Evolutionary conservation across 92 coral and sea anemone species (phyloP), one percentile per base, ranked within the genome.

Genomic region (Metridium senile): DNA sequence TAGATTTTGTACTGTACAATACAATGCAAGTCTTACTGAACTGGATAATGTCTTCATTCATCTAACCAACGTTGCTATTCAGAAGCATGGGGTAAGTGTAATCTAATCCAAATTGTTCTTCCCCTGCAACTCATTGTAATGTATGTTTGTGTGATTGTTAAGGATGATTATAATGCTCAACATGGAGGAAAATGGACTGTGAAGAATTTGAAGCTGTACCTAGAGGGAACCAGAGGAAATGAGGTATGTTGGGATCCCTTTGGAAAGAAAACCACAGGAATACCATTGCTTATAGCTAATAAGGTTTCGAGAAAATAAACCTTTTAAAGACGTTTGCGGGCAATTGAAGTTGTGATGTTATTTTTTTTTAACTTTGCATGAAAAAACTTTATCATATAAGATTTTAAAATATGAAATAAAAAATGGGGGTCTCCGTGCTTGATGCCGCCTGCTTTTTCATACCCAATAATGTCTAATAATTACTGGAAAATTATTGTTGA

Each of bases 181-280:
- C 99, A 96, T 78, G 99, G 99, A 45, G 99, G 99, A 13, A 96
- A 96, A 68, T 96, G 99, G 99, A 96, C 99, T 34, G 89, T 96
- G 6, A 87, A 87, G 75, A 93, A 92, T 59, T 82, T 96, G 22
- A 81, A 92, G 71, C 84, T 93, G 46, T 96, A 92, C 78, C 86
- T 96, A 22, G 99, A 96, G 71, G 99, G 99, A 47, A 96, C 97
- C n/a, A 87, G 99, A 51, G 99, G 99, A 33, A 90, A 88, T 62
- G 99, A 96, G 87, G 97, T 86, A 73, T 49, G 65, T 26, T 21
- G 28, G 17, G 32, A 59, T 19, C 73, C 32, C 11, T 49, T 20
- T 32, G 49, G 25, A 0, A 32, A 66, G 0, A 20, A 27, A 31
- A 20, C 8, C 35, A 72, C 54, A 46, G 33, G 32, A 25, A 22